A percentile compares a stretch with the other conserved stretches of the same genome.
Evolutionary conservation across 2,113 vertebrate species (phyloP).

Genomic region (Ranitomeya variabilis): DNA sequence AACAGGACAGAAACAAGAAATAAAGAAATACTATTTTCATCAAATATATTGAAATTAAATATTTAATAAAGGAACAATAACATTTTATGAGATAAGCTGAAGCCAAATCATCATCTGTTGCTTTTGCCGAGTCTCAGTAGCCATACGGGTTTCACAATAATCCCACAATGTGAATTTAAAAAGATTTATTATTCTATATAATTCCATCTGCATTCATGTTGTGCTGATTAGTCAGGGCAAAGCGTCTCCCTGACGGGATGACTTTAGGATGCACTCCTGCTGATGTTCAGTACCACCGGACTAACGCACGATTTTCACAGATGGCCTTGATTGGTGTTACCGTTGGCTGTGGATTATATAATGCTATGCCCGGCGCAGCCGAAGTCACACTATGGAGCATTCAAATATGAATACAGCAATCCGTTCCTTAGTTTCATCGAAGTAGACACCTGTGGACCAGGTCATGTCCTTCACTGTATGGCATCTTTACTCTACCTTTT

Average conservation of each 20-base stretch:
- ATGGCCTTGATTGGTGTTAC: not conserved
- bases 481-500: too few relatives aligned
- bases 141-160: not conserved
- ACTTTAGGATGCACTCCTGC: not conserved
- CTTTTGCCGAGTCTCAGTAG: not conserved
- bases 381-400: not conserved
- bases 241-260: constrained; percentile 15
- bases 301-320: constrained; percentile 4
- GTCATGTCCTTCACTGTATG: too few relatives aligned
- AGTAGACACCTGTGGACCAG: too few relatives aligned
- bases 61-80: constrained; percentile 9
- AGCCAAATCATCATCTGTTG: not conserved
- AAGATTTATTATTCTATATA: constrained; percentile 37
- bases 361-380: not conserved
- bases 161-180: constrained; percentile 7
- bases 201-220: constrained; percentile 1
- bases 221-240: constrained; percentile 28
- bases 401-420: not conserved
- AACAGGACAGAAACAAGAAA: not conserved
- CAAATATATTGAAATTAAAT: constrained; percentile 1
- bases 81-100: not conserved
- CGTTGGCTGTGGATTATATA: not conserved
- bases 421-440: too few relatives aligned
- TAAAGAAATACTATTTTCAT: not conserved
- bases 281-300: not conserved